Evolutionary conservation across 2,797 vertebrate genomes (phyloP).

Genomic region (Calcarius lapponicus): DNA sequence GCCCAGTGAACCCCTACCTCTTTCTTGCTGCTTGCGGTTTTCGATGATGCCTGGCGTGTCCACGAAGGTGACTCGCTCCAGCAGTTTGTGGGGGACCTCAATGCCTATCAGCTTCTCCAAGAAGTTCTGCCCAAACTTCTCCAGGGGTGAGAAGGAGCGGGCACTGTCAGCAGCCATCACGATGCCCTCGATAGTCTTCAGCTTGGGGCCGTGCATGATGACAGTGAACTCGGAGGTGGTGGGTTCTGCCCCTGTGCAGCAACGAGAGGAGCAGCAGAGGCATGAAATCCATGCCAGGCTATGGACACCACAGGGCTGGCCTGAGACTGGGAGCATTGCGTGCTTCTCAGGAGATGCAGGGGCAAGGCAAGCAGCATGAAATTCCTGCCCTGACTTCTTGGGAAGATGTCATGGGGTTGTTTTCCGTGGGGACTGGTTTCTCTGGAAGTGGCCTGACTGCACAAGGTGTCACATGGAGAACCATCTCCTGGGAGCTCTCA

Average conservation of each 20-base stretch:
- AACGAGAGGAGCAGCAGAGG: not conserved
- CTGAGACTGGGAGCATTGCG: not conserved
- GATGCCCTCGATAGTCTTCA: conserved; percentile 96
- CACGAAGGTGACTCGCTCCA: conserved; percentile 95
- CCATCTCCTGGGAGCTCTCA: not conserved
- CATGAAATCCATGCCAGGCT: not conserved
- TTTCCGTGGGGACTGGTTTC: not conserved
- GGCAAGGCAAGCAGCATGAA: not conserved
- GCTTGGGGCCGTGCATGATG: conserved; percentile 96
- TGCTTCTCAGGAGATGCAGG: not conserved
- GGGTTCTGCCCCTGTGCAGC: conserved; percentile 89
- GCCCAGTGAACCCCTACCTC: conserved; percentile 80
- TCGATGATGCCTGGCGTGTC: conserved; percentile 98
- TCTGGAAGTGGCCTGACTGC: not conserved
- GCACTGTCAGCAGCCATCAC: conserved; percentile 98
- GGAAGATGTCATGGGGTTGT: not conserved
- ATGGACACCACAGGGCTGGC: not conserved
- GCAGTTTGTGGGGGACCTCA: conserved; percentile 95
- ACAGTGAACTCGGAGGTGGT: conserved; percentile 99
- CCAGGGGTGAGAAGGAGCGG: conserved; percentile 94
- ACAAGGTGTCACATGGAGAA: not conserved
- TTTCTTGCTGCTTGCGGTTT: conserved; percentile 98
- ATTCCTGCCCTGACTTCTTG: not conserved
- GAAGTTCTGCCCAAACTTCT: conserved; percentile 99
- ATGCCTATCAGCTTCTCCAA: conserved; percentile 97